phyloP scores from a whole-genome alignment of 2,888 invertebrate species.

The Calephelis perditalis region DNA sequence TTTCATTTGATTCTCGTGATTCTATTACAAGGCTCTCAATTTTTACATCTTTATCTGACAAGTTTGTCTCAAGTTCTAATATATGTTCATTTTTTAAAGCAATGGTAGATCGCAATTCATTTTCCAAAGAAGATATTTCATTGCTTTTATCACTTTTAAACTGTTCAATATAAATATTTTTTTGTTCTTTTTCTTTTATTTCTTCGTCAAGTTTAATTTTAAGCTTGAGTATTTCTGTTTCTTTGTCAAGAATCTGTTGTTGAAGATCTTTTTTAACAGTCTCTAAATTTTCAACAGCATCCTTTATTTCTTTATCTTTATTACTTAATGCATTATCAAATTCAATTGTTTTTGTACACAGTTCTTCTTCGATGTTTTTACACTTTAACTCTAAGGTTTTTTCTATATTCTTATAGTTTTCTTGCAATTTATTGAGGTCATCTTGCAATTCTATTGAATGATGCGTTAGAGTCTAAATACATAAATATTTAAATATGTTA shows the following conservation, averaged over 20 bases:
- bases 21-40: conserved; percentile 34
- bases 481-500: conserved; percentile 13
- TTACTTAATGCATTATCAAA: conserved; percentile 39
- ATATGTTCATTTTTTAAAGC: conserved; percentile 18
- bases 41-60: conserved; percentile 35
- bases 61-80: conserved; percentile 22
- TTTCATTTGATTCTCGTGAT: conserved; percentile 23
- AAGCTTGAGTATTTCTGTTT: conserved; percentile 1
- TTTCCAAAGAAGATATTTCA: conserved; percentile 19
- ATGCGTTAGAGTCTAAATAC: conserved; percentile 49
- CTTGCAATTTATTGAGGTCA: conserved; percentile 46
- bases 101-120: conserved; percentile 14
- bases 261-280: conserved; percentile 35
- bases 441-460: conserved; percentile 44
- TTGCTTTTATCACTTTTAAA: background rate
- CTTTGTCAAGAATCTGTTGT: conserved; percentile 8
- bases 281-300: conserved; percentile 40
- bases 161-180: conserved; percentile 9
- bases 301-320: conserved; percentile 48
- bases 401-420: conserved; percentile 44
- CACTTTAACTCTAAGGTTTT: conserved; percentile 33
- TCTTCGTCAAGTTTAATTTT: conserved; percentile 8
- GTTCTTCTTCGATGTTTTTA: conserved; percentile 41
- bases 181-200: background rate
- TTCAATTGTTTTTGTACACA: conserved; percentile 40